Conservation (phyloP, 1,140 invertebrate genomes). For the Rhopalosiphum padi region DNA sequence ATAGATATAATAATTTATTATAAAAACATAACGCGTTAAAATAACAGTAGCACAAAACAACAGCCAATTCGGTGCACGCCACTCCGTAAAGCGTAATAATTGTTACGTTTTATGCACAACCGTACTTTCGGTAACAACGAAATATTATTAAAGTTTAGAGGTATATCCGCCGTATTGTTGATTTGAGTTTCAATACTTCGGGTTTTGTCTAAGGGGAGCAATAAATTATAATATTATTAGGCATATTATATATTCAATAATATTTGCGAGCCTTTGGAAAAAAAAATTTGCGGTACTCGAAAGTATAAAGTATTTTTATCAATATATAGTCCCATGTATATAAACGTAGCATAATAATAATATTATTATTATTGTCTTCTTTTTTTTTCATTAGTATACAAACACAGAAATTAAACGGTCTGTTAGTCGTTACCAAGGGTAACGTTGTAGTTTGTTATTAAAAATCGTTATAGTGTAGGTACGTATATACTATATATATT, state of each 20-base stretch:
- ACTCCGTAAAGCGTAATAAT: not conserved
- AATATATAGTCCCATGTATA: not conserved
- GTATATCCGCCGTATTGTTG: not conserved
- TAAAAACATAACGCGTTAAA: not conserved
- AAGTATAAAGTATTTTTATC: not conserved
- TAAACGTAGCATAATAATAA: not conserved
- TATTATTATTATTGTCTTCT: not conserved
- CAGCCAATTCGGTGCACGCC: not conserved
- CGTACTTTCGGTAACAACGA: not conserved
- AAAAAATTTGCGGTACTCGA: not conserved
- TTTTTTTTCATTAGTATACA: not conserved
- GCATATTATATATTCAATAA: not conserved
- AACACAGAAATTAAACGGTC: not conserved
- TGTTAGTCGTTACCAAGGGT: conserved; percentile 27
- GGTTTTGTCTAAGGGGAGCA: not conserved
- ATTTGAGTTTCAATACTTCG: not conserved
- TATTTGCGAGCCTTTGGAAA: not conserved
- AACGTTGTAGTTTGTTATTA: conserved; percentile 29
- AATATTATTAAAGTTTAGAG: not conserved
- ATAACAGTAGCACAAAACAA: not conserved
- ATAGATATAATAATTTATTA: not conserved
- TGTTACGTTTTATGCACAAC: not conserved
- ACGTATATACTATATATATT: not conserved
- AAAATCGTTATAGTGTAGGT: not conserved
- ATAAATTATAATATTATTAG: not conserved